Percentiles rank a stretch among this genome's conserved stretches.
phyloP scores from a whole-genome alignment of 2,797 vertebrate genomes.

The Otolemur crassicaudatus region DNA sequence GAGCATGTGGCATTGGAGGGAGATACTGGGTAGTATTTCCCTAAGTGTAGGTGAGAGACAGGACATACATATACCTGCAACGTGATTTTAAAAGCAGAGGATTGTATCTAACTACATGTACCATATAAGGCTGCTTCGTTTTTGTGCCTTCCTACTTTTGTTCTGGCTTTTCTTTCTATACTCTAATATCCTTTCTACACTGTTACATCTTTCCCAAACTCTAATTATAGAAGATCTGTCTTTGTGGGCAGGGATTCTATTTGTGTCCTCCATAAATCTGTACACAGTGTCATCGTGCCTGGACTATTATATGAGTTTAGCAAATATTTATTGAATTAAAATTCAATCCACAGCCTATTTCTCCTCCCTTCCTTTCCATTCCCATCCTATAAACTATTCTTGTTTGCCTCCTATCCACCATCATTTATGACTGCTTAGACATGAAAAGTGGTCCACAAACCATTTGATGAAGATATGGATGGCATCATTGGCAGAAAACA shows the following conservation, averaged over 20 bases:
- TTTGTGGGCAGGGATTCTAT: neutral
- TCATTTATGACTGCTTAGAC: neutral
- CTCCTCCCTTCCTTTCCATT: neutral
- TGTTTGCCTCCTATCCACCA: neutral
- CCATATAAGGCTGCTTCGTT: neutral
- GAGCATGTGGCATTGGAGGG: neutral
- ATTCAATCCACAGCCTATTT: neutral
- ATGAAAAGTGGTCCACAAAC: neutral
- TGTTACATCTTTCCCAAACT: neutral
- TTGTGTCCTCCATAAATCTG: neutral
- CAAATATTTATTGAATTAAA: slow-evolving; percentile 1
- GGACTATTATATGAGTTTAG: neutral
- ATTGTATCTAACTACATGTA: neutral
- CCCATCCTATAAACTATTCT: neutral
- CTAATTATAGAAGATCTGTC: neutral
- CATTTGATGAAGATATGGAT: neutral
- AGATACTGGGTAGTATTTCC: neutral
- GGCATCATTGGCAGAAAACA: neutral
- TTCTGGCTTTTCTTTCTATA: neutral
- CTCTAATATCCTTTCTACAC: neutral
- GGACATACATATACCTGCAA: neutral
- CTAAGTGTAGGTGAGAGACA: neutral
- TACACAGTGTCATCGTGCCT: neutral
- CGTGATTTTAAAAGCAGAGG: neutral
- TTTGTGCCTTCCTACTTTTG: neutral